A percentile compares a stretch with the other conserved stretches of the same genome.
These are phyloP conservation scores for Sus scrofa DNA, from an alignment of 2,113 vertebrate genomes.

Conservation along the genomic window T2T-Sscrofa CM000812.6:258526001-258526500, in stretches of 20 bases:
- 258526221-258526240: slow-evolving; percentile 51
- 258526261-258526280: slow-evolving; percentile 70
- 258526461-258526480: background rate
- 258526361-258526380: slow-evolving; percentile 68
- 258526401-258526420: slow-evolving; percentile 68
- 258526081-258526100: background rate
- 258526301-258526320: slow-evolving; percentile 27
- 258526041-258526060: background rate
- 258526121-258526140: slow-evolving; percentile 43
- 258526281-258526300: slow-evolving; percentile 67
- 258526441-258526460: slow-evolving; percentile 63
- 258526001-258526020: background rate
- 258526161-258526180: slow-evolving; percentile 78
- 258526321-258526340: slow-evolving; percentile 15
- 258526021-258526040: background rate
- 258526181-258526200: slow-evolving; percentile 68
- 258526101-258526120: background rate
- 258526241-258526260: slow-evolving; percentile 68
- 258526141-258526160: slow-evolving; percentile 62
- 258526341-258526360: slow-evolving; percentile 71
- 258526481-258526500: background rate
- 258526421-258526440: background rate
- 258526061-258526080: background rate
- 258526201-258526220: slow-evolving; percentile 12
- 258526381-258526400: slow-evolving; percentile 24